Percentiles rank a stretch among this genome's conserved stretches.
phyloP scores from a whole-genome alignment of 2,888 invertebrate genomes.

The Gari tellinella region DNA sequence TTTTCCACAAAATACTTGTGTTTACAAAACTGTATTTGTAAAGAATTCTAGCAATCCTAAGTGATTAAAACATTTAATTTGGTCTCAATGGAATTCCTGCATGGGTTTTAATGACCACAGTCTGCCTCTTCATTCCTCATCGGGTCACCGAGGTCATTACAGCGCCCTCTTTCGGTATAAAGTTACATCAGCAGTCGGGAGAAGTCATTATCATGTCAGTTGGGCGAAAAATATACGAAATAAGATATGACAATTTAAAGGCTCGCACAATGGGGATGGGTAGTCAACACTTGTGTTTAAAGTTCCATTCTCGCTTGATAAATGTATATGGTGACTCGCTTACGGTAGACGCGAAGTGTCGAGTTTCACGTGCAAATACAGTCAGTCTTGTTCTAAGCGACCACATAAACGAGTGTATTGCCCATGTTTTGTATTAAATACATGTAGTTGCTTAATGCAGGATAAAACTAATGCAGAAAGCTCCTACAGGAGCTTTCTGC shows the following conservation, averaged over 20 bases:
- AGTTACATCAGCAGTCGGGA: slow-evolving; percentile 46
- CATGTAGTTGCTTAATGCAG: too few relatives aligned
- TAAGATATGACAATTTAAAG: slow-evolving; percentile 51
- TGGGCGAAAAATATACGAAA: slow-evolving; percentile 44
- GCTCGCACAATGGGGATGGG: slow-evolving; percentile 23
- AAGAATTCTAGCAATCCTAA: too few relatives aligned
- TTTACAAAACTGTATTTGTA: too few relatives aligned
- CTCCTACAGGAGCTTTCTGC: too few relatives aligned
- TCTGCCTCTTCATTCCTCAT: neutral
- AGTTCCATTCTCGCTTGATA: slow-evolving; percentile 9
- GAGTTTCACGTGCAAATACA: neutral
- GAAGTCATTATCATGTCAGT: slow-evolving; percentile 51
- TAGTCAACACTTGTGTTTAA: slow-evolving; percentile 53
- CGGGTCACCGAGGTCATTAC: slow-evolving; percentile 43
- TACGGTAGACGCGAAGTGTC: neutral
- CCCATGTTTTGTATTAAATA: too few relatives aligned
- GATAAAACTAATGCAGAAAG: too few relatives aligned
- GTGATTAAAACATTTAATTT: slow-evolving; percentile 8
- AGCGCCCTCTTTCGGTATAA: slow-evolving; percentile 50
- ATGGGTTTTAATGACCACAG: neutral
- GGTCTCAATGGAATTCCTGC: slow-evolving; percentile 1
- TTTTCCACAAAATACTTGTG: too few relatives aligned
- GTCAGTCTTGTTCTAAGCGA: neutral
- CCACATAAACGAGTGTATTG: neutral
- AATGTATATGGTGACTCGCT: neutral